Evolutionary conservation across 1,140 invertebrate species (phyloP).

Genomic region (Drosophila bocki): DNA sequence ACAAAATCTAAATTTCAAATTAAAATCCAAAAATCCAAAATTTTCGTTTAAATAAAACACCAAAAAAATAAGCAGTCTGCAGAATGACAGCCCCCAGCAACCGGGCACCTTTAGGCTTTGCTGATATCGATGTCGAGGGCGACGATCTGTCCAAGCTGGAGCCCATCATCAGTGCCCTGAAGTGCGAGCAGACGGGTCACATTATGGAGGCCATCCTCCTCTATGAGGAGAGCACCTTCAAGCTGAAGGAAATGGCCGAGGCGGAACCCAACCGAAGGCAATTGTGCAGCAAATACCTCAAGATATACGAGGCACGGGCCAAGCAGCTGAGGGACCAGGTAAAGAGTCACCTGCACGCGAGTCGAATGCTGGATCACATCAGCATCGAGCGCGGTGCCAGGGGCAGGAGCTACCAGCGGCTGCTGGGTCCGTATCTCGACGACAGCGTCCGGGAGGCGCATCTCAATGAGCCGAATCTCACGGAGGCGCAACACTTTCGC

Average conservation of each 20-base stretch:
- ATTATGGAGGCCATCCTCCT: constrained; percentile 75
- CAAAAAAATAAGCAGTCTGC: neutral
- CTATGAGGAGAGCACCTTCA: constrained; percentile 71
- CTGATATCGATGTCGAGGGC: constrained; percentile 27
- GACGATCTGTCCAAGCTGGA: constrained; percentile 60
- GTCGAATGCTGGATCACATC: constrained; percentile 65
- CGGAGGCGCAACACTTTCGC: constrained; percentile 60
- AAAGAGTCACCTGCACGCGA: constrained; percentile 58
- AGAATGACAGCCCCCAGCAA: constrained; percentile 49
- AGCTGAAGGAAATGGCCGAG: constrained; percentile 50
- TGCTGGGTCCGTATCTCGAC: constrained; percentile 70
- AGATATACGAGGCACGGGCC: constrained; percentile 59
- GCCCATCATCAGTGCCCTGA: constrained; percentile 54
- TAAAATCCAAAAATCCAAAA: constrained; percentile 2
- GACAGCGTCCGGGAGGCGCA: constrained; percentile 68
- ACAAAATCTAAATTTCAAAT: neutral
- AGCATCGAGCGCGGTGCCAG: constrained; percentile 61
- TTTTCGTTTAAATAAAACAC: constrained; percentile 9
- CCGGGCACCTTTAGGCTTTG: constrained; percentile 2
- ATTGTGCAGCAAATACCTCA: constrained; percentile 56
- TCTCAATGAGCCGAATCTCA: constrained; percentile 69
- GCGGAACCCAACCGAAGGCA: constrained; percentile 54
- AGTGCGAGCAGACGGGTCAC: constrained; percentile 70
- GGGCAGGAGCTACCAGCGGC: constrained; percentile 68
- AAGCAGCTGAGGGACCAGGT: constrained; percentile 71